phyloP scores from a whole-genome alignment of 1,140 invertebrate species.

The Drosophila murphyi region DNA sequence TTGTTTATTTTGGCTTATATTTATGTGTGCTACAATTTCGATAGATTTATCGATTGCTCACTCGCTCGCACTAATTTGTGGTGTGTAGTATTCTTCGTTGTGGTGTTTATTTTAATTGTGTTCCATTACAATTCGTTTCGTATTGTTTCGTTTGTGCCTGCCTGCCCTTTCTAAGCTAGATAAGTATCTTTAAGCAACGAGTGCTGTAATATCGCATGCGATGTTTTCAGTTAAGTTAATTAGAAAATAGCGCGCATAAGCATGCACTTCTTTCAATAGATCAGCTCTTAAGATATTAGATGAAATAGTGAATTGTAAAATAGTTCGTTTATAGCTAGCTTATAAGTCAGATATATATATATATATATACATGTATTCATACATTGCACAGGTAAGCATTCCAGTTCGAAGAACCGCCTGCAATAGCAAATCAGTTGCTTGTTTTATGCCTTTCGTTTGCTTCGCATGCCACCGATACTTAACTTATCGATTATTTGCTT shows the following conservation, averaged over 20 bases:
- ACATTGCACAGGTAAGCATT: conserved; percentile 53
- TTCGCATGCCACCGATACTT: conserved; percentile 34
- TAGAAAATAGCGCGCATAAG: conserved; percentile 76
- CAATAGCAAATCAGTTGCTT: not conserved
- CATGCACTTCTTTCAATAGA: conserved; percentile 50
- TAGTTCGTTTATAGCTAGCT: conserved; percentile 9
- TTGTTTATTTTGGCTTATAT: conserved; percentile 10
- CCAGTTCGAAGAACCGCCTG: conserved; percentile 29
- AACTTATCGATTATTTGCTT: conserved; percentile 28
- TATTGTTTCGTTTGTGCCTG: conserved; percentile 42
- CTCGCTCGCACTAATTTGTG: conserved; percentile 71
- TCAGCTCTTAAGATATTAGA: not conserved
- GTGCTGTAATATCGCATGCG: conserved; percentile 11
- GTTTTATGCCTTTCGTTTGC: conserved; percentile 1
- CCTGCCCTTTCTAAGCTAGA: conserved; percentile 7
- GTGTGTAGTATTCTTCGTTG: conserved; percentile 53
- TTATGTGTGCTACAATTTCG: conserved; percentile 26
- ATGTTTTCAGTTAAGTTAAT: conserved; percentile 51
- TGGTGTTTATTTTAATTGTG: conserved; percentile 44
- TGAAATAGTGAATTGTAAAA: conserved; percentile 5
- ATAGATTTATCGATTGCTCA: conserved; percentile 43
- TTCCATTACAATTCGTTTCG: conserved; percentile 42
- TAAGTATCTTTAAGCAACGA: conserved; percentile 10
- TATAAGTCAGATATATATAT: conserved; percentile 34
- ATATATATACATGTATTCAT: conserved; percentile 14